Base-by-base conservation (phyloP, 2,888 invertebrate genomes). In the Galeopsomyia nigrocyanea region DNA sequence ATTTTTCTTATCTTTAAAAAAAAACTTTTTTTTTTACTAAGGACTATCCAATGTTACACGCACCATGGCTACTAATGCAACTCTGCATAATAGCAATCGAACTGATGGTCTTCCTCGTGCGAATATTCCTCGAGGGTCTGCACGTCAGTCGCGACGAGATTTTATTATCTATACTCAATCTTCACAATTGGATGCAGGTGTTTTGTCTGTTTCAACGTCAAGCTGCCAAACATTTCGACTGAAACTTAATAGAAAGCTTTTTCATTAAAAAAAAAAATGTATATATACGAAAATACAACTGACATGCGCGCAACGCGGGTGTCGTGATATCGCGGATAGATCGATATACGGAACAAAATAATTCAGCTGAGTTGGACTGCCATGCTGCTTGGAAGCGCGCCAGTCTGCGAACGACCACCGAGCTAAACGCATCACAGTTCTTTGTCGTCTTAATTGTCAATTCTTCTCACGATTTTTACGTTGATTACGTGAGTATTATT, bases 121-220 rank as follows among this genome's bases (percentile, higher is more conserved):
- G 81, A 58, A 72, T 86, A 16, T 82, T 86, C 71, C 60, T 84
- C 68, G 84, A 86, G 61, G 85, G 86, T 22, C 78, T 86, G 65
- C 83, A 84, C 67, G 55, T 86, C 19, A 82, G 82, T 63, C 80
- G 84, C 16, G 80, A 82, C 68, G 85, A 86, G 74, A 80, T 86
- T 75, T 73, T 85, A 9, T 77, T 83, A 46, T 80, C 83, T 3
- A 71, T 82, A 21, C 77, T 84, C 68, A 81, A 80, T 3, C 72
- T 83, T 10, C 80, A 84, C 74, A 86, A 86, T 71, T 86, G 86
- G 86, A 78, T 85, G 9, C 86, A 86, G 80, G 86, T 86, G 49
- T 86, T 86, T 66, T 86, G 86, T 72, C 78, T 86, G 2, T 76
- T 74, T 19, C 68, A 74, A 5, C 53, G 57, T 5, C 73, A 74